Conservation (phyloP, 2,113 vertebrate species). For the Suncus etruscus region DNA sequence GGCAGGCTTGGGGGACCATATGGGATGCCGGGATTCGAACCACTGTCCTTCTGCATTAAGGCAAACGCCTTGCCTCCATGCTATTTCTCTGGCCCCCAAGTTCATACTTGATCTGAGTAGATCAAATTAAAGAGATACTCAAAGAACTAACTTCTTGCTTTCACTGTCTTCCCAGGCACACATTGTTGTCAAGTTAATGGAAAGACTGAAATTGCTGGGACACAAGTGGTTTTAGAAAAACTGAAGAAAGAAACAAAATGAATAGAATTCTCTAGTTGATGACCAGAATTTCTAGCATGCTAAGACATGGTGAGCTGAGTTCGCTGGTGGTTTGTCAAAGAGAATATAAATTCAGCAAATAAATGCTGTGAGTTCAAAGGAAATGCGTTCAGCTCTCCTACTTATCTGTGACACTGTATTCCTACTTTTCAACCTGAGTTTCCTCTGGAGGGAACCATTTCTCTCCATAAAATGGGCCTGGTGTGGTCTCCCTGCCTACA, state of each 20-base stretch:
- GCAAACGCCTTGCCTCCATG: too few species aligned
- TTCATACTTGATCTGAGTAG: constrained; percentile 43
- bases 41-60: too few species aligned
- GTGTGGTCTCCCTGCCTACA: constrained; percentile 27
- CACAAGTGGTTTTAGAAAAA: constrained; percentile 53
- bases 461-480: constrained; percentile 15
- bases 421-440: constrained; percentile 52
- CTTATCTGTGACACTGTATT: constrained; percentile 1
- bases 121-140: constrained; percentile 44
- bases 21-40: too few species aligned
- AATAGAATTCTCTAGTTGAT: constrained; percentile 23
- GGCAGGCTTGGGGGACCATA: too few species aligned
- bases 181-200: constrained; percentile 58
- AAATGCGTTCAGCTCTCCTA: constrained; percentile 12
- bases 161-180: constrained; percentile 26
- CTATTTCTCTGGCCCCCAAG: too few species aligned
- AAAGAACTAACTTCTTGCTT: constrained; percentile 51
- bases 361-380: not conserved
- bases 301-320: constrained; percentile 2
- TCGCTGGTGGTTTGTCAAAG: not conserved
- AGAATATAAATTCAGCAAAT: constrained; percentile 44
- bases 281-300: not conserved
- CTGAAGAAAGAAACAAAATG: constrained; percentile 25
- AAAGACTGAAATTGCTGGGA: constrained; percentile 35
- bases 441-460: constrained; percentile 36